Conservation (phyloP, 2,888 invertebrate species). For the Caradrina kadenii region DNA sequence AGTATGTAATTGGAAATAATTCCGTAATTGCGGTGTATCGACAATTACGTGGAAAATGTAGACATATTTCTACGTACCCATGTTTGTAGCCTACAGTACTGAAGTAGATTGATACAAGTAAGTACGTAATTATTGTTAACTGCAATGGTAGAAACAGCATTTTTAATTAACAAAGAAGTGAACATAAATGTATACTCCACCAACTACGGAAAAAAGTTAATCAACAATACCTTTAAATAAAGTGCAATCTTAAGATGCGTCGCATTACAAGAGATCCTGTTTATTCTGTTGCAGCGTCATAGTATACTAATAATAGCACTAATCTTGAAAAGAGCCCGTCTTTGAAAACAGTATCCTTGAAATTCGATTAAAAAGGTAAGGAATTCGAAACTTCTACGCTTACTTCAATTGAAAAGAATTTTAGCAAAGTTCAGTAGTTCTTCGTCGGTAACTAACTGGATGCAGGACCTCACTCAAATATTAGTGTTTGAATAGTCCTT, state of each 20-base stretch:
- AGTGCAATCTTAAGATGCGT: neutral
- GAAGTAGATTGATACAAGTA: slow-evolving; percentile 19
- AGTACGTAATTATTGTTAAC: slow-evolving; percentile 33
- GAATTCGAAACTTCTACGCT: slow-evolving; percentile 6
- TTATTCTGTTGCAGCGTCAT: neutral
- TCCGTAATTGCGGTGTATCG: slow-evolving; percentile 41
- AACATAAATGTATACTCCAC: slow-evolving; percentile 6
- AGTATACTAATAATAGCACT: too few species aligned
- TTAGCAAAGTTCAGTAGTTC: slow-evolving; percentile 14
- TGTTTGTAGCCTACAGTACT: slow-evolving; percentile 15
- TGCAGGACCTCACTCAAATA: slow-evolving; percentile 24
- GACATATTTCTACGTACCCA: slow-evolving; percentile 25
- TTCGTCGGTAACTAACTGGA: slow-evolving; percentile 3
- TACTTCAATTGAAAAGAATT: slow-evolving; percentile 14
- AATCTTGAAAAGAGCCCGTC: too few species aligned
- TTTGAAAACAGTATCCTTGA: slow-evolving; percentile 3
- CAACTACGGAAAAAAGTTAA: slow-evolving; percentile 24
- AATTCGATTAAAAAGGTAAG: neutral
- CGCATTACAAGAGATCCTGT: neutral
- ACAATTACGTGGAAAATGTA: slow-evolving; percentile 39
- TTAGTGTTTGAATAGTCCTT: slow-evolving; percentile 43
- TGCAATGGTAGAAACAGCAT: slow-evolving; percentile 1
- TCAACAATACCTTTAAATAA: slow-evolving; percentile 12
- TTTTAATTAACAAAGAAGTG: neutral
- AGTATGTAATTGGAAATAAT: slow-evolving; percentile 29